These are phyloP conservation scores for Choristoneura rosaceana DNA, from an alignment of 2,888 invertebrate genomes.

Conservation along the genomic window DNA sequence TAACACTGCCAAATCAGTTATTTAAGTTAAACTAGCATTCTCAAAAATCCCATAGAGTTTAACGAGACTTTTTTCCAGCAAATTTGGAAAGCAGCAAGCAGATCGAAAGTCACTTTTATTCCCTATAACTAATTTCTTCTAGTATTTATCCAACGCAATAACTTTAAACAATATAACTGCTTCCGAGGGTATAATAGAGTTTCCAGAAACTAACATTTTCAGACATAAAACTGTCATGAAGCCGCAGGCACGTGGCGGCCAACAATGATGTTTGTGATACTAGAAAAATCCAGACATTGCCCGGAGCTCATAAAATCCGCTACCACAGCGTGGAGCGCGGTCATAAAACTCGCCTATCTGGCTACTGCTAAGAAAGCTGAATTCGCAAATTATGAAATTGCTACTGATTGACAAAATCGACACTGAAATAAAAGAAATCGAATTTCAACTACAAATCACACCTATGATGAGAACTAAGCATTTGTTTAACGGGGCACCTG, in stretches of 20 bases:
- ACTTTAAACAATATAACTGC: not conserved
- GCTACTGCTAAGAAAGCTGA: slow-evolving; percentile 50
- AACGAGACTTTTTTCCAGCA: not conserved
- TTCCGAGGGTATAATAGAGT: not conserved
- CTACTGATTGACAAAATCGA: slow-evolving; percentile 35
- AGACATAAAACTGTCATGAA: slow-evolving; percentile 1
- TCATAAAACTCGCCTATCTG: slow-evolving; percentile 70
- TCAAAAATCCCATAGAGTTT: no score
- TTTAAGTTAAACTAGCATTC: no score
- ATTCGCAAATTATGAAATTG: slow-evolving; percentile 43
- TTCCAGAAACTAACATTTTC: not conserved
- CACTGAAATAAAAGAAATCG: not conserved
- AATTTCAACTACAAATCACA: not conserved
- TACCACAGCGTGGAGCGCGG: slow-evolving; percentile 57
- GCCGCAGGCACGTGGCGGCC: slow-evolving; percentile 2
- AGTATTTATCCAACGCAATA: no score
- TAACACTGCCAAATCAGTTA: no score
- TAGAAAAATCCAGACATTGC: slow-evolving; percentile 53
- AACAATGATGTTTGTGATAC: slow-evolving; percentile 39
- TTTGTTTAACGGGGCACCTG: no score
- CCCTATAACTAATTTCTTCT: no score
- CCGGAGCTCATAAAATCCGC: slow-evolving; percentile 51
- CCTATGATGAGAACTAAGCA: no score
- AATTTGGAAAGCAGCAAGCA: not conserved
- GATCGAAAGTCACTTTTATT: no score